Conservation (phyloP, 30 jellyfish, hydroid and myxozoan species). For the Turritopsis dohrnii region DNA sequence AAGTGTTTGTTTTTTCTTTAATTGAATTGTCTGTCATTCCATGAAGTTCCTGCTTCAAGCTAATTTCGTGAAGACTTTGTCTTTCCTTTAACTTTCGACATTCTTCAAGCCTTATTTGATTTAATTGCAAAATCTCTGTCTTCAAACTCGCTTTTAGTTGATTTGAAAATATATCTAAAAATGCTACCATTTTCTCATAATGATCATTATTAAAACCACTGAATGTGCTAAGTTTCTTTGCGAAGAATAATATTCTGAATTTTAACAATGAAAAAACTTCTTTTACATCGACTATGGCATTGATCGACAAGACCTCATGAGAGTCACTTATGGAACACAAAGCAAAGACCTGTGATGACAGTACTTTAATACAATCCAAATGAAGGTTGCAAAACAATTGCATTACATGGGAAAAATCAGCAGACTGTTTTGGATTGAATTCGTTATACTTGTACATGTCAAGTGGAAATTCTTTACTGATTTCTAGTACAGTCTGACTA, state of each 20-base stretch:
- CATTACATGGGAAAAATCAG: not conserved
- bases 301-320: not conserved
- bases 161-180: not conserved
- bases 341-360: not conserved
- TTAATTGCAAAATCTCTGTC: not conserved
- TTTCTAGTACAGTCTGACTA: not conserved
- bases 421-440: not conserved
- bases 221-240: not conserved
- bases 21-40: not conserved
- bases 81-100: not conserved
- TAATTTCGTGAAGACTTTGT: not conserved
- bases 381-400: not conserved
- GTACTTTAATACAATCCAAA: not conserved
- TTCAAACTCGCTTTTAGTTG: not conserved
- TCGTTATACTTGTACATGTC: not conserved
- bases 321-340: not conserved
- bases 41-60: conserved; percentile 2
- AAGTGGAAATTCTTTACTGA: not conserved
- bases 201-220: not conserved
- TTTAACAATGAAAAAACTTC: not conserved
- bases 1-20: not conserved
- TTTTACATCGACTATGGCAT: not conserved
- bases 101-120: not conserved
- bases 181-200: not conserved
- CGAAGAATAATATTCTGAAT: not conserved